phyloP scores from a whole-genome alignment of 2,113 vertebrate genomes.

The Taurulus bubalis region DNA sequence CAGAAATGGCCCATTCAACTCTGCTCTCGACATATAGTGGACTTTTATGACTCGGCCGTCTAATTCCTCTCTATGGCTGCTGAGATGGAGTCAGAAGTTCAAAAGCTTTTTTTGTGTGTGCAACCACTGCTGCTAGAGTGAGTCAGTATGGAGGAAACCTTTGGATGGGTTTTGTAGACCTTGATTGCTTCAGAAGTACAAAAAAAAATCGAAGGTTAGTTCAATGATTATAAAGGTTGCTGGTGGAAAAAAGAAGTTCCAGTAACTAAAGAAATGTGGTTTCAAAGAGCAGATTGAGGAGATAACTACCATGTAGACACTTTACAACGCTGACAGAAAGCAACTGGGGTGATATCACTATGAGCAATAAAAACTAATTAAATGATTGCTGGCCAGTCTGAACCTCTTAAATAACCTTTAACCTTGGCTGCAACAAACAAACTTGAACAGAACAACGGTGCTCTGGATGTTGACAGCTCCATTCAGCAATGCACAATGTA shows the following conservation, averaged over 20 bases:
- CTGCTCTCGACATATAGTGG: slow-evolving; percentile 48
- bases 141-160: slow-evolving; percentile 65
- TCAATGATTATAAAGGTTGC: slow-evolving; percentile 29
- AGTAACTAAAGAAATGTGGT: slow-evolving; percentile 32
- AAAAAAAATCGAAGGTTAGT: slow-evolving; percentile 57
- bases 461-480: slow-evolving; percentile 16
- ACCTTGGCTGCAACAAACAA: slow-evolving; percentile 25
- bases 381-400: not conserved
- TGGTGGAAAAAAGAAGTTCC: slow-evolving; percentile 39
- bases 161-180: slow-evolving; percentile 57
- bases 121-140: slow-evolving; percentile 30
- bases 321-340: slow-evolving; percentile 12
- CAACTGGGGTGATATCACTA: not conserved
- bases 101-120: slow-evolving; percentile 59
- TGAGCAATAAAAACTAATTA: not conserved
- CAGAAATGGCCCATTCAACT: slow-evolving; percentile 62
- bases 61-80: slow-evolving; percentile 51
- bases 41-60: slow-evolving; percentile 57
- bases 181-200: slow-evolving; percentile 40
- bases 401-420: not conserved
- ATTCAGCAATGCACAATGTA: slow-evolving; percentile 17
- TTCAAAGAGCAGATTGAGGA: slow-evolving; percentile 34
- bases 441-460: slow-evolving; percentile 16
- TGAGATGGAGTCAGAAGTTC: slow-evolving; percentile 65
- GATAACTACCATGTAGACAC: not conserved